Evolutionary conservation across 2,797 vertebrate genomes (phyloP).

Genomic region (Mormyrops attenuatus): DNA sequence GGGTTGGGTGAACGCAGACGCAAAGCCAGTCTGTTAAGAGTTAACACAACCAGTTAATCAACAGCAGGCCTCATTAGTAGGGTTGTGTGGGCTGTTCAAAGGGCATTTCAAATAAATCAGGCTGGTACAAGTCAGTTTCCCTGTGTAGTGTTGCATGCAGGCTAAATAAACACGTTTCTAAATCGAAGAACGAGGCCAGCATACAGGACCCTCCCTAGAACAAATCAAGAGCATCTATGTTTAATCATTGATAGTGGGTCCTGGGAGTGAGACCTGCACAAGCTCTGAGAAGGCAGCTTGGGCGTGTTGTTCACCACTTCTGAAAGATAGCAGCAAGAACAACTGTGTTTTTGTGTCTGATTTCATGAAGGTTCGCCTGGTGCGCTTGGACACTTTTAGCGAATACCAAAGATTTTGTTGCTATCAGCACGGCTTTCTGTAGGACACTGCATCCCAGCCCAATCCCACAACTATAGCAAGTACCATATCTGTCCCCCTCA

Average conservation of each 20-base stretch:
- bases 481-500: not conserved
- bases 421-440: not conserved
- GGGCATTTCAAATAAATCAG: not conserved
- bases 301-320: not conserved
- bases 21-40: not conserved
- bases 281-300: not conserved
- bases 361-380: not conserved
- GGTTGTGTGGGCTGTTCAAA: not conserved
- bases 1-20: not conserved
- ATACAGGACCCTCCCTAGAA: not conserved
- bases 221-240: not conserved
- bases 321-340: not conserved
- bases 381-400: not conserved
- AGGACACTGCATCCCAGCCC: not conserved
- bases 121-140: not conserved
- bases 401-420: not conserved
- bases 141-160: not conserved
- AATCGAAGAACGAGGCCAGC: not conserved
- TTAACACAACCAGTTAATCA: slow-evolving; percentile 7
- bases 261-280: not conserved
- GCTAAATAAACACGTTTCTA: not conserved
- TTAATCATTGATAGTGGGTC: not conserved
- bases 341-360: not conserved
- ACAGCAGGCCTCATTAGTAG: not conserved
- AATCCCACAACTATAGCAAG: not conserved